phyloP scores from a whole-genome alignment of 2,888 invertebrate species.

The Sipha maydis region DNA sequence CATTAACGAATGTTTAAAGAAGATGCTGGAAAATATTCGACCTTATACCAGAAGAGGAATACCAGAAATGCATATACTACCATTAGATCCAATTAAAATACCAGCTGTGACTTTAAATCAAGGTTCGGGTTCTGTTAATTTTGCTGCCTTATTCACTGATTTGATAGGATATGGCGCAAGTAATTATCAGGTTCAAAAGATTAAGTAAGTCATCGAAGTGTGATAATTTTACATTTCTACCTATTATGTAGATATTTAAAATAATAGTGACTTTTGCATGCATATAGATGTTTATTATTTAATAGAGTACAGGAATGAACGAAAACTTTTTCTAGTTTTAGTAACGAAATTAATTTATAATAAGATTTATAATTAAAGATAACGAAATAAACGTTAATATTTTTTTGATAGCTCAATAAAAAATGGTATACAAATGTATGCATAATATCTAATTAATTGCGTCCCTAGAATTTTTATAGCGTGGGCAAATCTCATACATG shows the following conservation, averaged over 20 bases:
- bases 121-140: slow-evolving; percentile 64
- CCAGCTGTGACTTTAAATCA: slow-evolving; percentile 64
- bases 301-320: no score
- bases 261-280: neutral
- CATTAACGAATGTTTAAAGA: slow-evolving; percentile 65
- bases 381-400: no score
- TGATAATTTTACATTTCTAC: slow-evolving; percentile 14
- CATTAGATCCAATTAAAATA: slow-evolving; percentile 65
- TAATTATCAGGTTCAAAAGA: slow-evolving; percentile 62
- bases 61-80: slow-evolving; percentile 64
- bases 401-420: no score
- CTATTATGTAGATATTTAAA: neutral
- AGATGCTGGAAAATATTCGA: slow-evolving; percentile 64
- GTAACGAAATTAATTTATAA: no score
- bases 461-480: no score
- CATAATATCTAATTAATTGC: no score
- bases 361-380: no score
- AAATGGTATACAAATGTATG: no score
- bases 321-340: no score
- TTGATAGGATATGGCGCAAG: slow-evolving; percentile 64
- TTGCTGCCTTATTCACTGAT: slow-evolving; percentile 64
- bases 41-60: slow-evolving; percentile 64
- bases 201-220: slow-evolving; percentile 62
- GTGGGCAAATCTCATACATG: no score
- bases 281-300: no score